phyloP scores from a whole-genome alignment of 2,888 invertebrate species.

The Hymenopus coronatus region DNA sequence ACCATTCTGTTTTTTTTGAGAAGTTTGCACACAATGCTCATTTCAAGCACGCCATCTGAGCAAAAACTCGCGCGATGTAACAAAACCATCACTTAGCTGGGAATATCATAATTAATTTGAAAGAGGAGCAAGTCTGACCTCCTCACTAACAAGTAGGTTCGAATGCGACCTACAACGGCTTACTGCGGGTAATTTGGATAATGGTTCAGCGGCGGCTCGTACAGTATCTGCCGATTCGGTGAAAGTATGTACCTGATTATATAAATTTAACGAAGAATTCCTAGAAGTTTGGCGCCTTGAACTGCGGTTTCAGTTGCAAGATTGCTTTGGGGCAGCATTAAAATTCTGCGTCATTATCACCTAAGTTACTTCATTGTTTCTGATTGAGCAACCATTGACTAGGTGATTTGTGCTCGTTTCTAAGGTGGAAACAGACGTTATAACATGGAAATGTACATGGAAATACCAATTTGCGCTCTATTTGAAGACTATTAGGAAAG shows the following conservation, averaged over 20 bases:
- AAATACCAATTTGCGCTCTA: not conserved
- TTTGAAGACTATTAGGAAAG: too few species aligned
- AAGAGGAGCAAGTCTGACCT: not conserved
- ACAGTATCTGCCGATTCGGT: not conserved
- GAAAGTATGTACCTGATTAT: not conserved
- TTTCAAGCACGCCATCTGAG: not conserved
- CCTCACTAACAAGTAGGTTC: not conserved
- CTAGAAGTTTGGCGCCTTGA: not conserved
- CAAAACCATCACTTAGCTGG: not conserved
- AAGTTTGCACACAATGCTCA: too few species aligned
- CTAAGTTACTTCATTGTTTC: not conserved
- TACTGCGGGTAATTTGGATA: not conserved
- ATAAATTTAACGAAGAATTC: not conserved
- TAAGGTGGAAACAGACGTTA: not conserved
- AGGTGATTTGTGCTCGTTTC: not conserved
- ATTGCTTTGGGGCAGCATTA: not conserved
- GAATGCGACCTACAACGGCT: not conserved
- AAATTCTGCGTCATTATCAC: not conserved
- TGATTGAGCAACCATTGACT: not conserved
- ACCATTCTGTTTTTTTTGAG: too few species aligned
- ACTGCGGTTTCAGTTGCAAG: too few species aligned
- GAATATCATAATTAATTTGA: not conserved
- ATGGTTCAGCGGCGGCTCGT: not conserved
- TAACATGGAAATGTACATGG: not conserved
- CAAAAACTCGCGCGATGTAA: not conserved